phyloP scores from a whole-genome alignment of 1,140 invertebrate species.

The Chrysoperla carnea region DNA sequence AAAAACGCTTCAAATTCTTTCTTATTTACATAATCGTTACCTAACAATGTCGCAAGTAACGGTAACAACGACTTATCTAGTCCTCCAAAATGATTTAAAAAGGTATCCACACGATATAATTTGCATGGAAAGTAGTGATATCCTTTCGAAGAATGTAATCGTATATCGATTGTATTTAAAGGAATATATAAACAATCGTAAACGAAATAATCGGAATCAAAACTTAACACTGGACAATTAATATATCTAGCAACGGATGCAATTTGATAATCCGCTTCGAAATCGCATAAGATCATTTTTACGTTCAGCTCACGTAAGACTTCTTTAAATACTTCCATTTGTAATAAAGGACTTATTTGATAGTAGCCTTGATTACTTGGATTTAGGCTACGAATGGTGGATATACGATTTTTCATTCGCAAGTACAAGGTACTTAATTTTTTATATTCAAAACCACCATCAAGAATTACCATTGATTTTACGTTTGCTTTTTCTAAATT shows the following conservation, averaged over 20 bases:
- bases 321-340: conserved; percentile 52
- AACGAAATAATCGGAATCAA: conserved; percentile 85
- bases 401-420: conserved; percentile 42
- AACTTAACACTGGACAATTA: conserved; percentile 68
- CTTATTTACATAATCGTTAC: conserved; percentile 72
- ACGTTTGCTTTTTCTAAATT: conserved; percentile 53
- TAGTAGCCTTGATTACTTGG: conserved; percentile 23
- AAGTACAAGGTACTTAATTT: conserved; percentile 53
- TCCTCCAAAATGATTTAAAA: conserved; percentile 43
- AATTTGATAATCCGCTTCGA: conserved; percentile 76
- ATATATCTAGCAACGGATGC: conserved; percentile 55
- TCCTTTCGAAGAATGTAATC: conserved; percentile 10
- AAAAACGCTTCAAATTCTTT: conserved; percentile 52
- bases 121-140: conserved; percentile 33
- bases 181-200: conserved; percentile 70
- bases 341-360: conserved; percentile 47
- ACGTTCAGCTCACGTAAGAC: conserved; percentile 43
- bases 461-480: conserved; percentile 59
- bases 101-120: conserved; percentile 51
- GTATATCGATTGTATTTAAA: conserved; percentile 40
- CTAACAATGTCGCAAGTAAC: conserved; percentile 59
- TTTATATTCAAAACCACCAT: conserved; percentile 59
- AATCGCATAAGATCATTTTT: conserved; percentile 48
- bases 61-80: conserved; percentile 48
- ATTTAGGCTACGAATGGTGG: conserved; percentile 26